Evolutionary conservation across 2,888 invertebrate genomes (phyloP).

Genomic region (Bedellia somnulentella): DNA sequence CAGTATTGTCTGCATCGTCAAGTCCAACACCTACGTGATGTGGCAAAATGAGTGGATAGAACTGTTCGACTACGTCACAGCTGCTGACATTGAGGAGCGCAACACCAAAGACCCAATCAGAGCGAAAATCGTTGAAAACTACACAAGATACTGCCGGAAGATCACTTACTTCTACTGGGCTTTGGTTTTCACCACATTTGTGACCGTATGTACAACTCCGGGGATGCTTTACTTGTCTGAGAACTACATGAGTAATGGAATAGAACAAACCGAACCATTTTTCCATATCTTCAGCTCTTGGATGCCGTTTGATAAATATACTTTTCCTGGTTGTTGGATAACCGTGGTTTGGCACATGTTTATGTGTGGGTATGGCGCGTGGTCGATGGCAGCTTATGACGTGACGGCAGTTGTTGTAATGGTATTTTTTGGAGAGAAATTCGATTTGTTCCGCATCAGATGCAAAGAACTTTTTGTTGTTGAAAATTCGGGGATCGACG

Average conservation of each 20-base stretch:
- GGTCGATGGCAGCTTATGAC: conserved; percentile 33
- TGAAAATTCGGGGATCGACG: conserved; percentile 12
- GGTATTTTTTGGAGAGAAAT: conserved; percentile 39
- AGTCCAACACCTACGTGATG: conserved; percentile 27
- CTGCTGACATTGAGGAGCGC: conserved; percentile 34
- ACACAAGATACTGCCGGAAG: conserved; percentile 32
- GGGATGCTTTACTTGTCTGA: conserved; percentile 19
- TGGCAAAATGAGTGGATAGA: conserved; percentile 32
- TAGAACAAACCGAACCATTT: conserved; percentile 13
- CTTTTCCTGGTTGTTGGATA: conserved; percentile 32
- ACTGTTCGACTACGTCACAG: conserved; percentile 29
- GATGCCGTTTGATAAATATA: conserved; percentile 38
- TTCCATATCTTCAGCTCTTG: conserved; percentile 44
- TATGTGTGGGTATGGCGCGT: conserved; percentile 25
- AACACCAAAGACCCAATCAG: conserved; percentile 16
- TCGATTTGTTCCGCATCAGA: conserved; percentile 30
- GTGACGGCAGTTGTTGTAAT: conserved; percentile 27
- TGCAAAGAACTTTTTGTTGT: conserved; percentile 27
- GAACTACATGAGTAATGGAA: not conserved
- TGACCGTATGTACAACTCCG: conserved; percentile 23
- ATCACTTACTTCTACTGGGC: conserved; percentile 34
- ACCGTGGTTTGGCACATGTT: conserved; percentile 27
- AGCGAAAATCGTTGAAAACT: conserved; percentile 21
- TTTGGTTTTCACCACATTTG: conserved; percentile 29
- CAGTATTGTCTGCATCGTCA: conserved; percentile 32